Evolutionary conservation across 2,888 invertebrate genomes (phyloP).

Genomic region (Ophraella communa): DNA sequence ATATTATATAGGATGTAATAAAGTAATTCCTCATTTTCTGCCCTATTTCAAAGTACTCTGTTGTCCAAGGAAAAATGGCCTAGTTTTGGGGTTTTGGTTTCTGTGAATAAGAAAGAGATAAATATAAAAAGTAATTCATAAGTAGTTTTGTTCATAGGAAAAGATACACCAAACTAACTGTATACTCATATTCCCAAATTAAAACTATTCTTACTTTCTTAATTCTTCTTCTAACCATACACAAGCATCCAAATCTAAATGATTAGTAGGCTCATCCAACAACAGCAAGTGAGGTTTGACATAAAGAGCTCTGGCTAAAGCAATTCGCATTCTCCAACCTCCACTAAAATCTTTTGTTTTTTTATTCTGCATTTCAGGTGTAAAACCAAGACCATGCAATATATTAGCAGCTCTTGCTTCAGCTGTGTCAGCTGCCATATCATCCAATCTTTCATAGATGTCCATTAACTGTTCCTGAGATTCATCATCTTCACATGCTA

Average conservation of each 20-base stretch:
- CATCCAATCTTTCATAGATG: slow-evolving; percentile 96
- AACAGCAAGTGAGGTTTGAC: slow-evolving; percentile 96
- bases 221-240: slow-evolving; percentile 99
- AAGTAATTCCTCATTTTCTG: too few species aligned
- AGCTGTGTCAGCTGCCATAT: slow-evolving; percentile 94
- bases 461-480: slow-evolving; percentile 94
- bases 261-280: slow-evolving; percentile 95
- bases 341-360: slow-evolving; percentile 89
- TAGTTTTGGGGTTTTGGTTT: too few species aligned
- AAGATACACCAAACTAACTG: too few species aligned
- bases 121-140: too few species aligned
- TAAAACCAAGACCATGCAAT: slow-evolving; percentile 95
- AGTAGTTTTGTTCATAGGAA: too few species aligned
- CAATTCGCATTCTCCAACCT: slow-evolving; percentile 99
- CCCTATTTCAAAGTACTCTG: too few species aligned
- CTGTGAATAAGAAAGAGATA: too few species aligned
- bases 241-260: slow-evolving; percentile 97
- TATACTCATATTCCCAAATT: slow-evolving; percentile 1
- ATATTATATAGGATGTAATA: too few species aligned
- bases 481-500: slow-evolving; percentile 84
- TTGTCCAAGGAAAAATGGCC: too few species aligned
- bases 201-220: slow-evolving; percentile 74
- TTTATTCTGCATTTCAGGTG: slow-evolving; percentile 81
- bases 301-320: slow-evolving; percentile 93
- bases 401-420: slow-evolving; percentile 94